Conservation (phyloP, 1,140 invertebrate species). For the Pemphigus obesinymphae region DNA sequence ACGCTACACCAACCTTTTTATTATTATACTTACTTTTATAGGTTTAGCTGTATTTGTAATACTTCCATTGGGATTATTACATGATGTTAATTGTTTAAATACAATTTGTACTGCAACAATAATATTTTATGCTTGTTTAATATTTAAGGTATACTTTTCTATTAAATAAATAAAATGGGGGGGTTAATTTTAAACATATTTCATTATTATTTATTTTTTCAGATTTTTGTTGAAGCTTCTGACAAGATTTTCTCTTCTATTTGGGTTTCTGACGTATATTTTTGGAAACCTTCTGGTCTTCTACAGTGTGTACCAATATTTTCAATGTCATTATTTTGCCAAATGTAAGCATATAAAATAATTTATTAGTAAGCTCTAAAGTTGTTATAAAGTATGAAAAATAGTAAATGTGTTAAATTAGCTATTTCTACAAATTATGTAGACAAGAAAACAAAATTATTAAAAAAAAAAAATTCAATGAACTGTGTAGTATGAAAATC, state of each 20-base stretch:
- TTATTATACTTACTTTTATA: conserved; percentile 34
- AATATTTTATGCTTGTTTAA: conserved; percentile 82
- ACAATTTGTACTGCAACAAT: conserved; percentile 84
- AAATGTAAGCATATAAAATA: conserved; percentile 61
- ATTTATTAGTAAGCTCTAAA: too few relatives aligned
- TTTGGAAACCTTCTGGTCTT: conserved; percentile 79
- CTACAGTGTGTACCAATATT: conserved; percentile 91
- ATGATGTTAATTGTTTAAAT: conserved; percentile 84
- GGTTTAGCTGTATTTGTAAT: conserved; percentile 77
- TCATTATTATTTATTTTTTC: conserved; percentile 34
- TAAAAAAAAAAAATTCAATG: too few relatives aligned
- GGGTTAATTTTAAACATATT: background rate
- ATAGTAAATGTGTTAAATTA: too few relatives aligned
- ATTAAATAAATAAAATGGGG: background rate
- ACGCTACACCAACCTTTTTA: background rate
- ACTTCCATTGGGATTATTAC: conserved; percentile 81
- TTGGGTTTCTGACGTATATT: conserved; percentile 70
- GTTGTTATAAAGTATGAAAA: too few relatives aligned
- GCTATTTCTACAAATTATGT: too few relatives aligned
- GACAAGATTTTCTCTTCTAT: conserved; percentile 66
- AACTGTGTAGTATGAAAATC: too few relatives aligned
- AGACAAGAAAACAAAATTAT: too few relatives aligned
- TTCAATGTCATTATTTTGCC: conserved; percentile 90
- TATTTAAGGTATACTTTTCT: conserved; percentile 67
- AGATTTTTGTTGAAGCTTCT: conserved; percentile 72